These are phyloP conservation scores for Macrotis lagotis DNA, from an alignment of 2,113 vertebrate species.

Conservation along the genomic window DNA sequence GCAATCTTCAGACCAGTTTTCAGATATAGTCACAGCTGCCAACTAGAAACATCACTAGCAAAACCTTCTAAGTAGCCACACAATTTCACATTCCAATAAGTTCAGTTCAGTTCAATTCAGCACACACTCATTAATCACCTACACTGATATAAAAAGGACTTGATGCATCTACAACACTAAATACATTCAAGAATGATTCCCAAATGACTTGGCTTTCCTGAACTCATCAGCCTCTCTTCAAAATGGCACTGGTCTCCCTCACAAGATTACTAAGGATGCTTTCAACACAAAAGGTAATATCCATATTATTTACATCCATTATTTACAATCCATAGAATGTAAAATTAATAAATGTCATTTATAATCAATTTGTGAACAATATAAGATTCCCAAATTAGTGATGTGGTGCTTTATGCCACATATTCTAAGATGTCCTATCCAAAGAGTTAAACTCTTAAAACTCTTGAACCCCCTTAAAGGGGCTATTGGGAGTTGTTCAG, in stretches of 20 bases:
- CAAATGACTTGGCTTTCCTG: not conserved
- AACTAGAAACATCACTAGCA: constrained; percentile 5
- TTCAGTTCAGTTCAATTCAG: not conserved
- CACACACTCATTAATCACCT: not conserved
- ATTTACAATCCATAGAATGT: no score
- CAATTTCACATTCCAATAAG: not conserved
- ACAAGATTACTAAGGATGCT: not conserved
- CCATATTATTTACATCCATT: no score
- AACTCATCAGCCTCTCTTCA: not conserved
- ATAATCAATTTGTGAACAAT: constrained; percentile 19
- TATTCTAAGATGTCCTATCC: constrained; percentile 21
- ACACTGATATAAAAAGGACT: not conserved
- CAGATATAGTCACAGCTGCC: not conserved
- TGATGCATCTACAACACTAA: not conserved
- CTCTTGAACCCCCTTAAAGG: no score
- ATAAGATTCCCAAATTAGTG: not conserved
- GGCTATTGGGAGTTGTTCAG: constrained; percentile 39
- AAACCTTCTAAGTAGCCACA: not conserved
- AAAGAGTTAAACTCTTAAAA: no score
- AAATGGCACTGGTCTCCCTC: not conserved
- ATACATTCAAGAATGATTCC: not conserved
- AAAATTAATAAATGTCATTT: constrained; percentile 24
- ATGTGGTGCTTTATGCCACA: constrained; percentile 4
- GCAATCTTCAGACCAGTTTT: constrained; percentile 51
- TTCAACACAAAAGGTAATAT: constrained; percentile 5